Conservation (phyloP, 2,113 vertebrate genomes). For the Engraulis encrasicolus region DNA sequence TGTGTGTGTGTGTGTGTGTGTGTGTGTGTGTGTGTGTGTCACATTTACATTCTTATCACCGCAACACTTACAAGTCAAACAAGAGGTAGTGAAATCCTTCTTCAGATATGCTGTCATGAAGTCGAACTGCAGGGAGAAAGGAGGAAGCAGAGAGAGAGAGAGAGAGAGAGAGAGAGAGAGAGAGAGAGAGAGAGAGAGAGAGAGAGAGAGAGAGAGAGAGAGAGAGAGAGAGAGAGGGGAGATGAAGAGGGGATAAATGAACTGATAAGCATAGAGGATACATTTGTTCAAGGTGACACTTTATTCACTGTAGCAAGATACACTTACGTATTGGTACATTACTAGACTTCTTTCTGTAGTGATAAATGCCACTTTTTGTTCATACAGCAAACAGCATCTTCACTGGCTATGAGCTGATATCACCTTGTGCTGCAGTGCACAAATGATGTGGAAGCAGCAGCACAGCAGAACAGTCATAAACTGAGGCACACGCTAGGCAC, state of each 20-base stretch:
- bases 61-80: conserved; percentile 40
- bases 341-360: no score
- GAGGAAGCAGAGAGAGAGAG: conserved; percentile 37
- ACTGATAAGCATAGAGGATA: background rate
- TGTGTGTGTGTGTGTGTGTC: no score
- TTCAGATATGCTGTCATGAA: background rate
- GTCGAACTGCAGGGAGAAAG: conserved; percentile 65
- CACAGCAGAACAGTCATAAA: no score
- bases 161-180: conserved; percentile 28
- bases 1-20: no score
- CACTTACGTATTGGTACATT: background rate
- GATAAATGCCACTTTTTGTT: no score
- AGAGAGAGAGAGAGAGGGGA: background rate
- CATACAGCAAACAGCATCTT: no score
- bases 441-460: no score
- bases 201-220: conserved; percentile 32
- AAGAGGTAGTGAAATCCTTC: conserved; percentile 34
- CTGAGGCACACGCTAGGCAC: no score
- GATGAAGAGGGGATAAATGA: background rate
- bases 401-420: no score
- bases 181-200: background rate
- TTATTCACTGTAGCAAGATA: background rate
- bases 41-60: background rate
- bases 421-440: no score
- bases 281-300: background rate